A percentile compares a stretch with the other conserved stretches of the same genome.
Evolutionary conservation across 2,797 vertebrate genomes (phyloP).

Genomic region (Oreochromis grahami): DNA sequence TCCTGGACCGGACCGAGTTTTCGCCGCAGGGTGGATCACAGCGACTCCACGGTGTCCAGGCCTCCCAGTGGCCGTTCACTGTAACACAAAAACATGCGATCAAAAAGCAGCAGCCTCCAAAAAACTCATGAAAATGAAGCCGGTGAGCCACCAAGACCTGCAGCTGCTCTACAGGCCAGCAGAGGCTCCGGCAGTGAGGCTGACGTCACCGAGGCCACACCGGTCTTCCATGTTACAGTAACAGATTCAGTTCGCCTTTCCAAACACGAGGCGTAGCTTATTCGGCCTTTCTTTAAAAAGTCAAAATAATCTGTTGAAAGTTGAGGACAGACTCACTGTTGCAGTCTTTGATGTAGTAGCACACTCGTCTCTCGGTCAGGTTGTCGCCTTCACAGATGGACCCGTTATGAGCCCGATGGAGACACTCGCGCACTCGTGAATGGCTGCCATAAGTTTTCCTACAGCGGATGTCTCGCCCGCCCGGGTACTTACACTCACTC

Average conservation of each 20-base stretch:
- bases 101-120: neutral
- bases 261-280: neutral
- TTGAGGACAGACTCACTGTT: neutral
- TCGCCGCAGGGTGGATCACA: constrained; percentile 13
- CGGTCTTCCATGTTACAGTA: neutral
- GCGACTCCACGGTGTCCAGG: constrained; percentile 37
- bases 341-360: constrained; percentile 34
- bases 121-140: neutral
- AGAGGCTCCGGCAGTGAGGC: neutral
- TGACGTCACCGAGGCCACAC: neutral
- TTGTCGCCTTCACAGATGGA: neutral
- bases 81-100: neutral
- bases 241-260: neutral
- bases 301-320: neutral
- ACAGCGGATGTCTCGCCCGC: neutral
- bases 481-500: neutral
- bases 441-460: neutral
- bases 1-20: neutral
- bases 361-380: neutral
- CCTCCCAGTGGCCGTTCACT: constrained; percentile 24
- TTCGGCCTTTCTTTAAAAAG: neutral
- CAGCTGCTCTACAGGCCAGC: neutral
- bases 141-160: neutral
- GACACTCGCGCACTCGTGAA: neutral
- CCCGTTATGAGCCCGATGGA: constrained; percentile 17